Base-by-base conservation (phyloP, 2,113 vertebrate genomes). In the Vanacampus margaritifer region DNA sequence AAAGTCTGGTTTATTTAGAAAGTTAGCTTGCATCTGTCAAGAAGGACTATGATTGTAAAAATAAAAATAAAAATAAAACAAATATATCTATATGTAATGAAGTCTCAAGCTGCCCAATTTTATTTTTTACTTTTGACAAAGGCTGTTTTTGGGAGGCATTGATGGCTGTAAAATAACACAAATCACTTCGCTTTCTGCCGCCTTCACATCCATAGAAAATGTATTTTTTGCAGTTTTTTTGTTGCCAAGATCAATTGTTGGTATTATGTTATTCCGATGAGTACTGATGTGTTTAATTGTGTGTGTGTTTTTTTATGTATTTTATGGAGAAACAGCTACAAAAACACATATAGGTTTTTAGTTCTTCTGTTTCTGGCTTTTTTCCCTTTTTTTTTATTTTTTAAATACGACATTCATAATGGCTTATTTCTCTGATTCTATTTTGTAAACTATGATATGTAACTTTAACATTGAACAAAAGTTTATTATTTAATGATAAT, bases 391-490 rank as follows among this genome's bases (percentile, higher is more conserved):
- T 71, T 72, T 39, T 78, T 71, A 79, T 71, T 72, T 87, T 73
- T 74, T 73, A 83, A 86, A 72, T 71, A 80, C 88, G 80, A 83
- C 87, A 84, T 89, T 88, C 85, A 90, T 90, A 91, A 90, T 79
- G 87, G 87, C 88, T 91, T 91, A 92, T 89, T 92, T 92, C 88
- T 89, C 89, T 84, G 86, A 91, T 90, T 86, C 90, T 92, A 92
- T 93, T 93, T 93, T 92, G 92, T 93, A 93, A 92, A 93, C 91
- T 91, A 92, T 88, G 85, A 91, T 91, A 93, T 90, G 91, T 93
- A 93, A 91, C 91, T 92, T 93, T 93, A 93, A 93, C 91, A 92
- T 84, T 89, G 89, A 89, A 88, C 82, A 92, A 86, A 92, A 88
- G 84, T 92, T 91, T 93, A 93, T 93, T 93, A 93, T 93, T 93